Conservation (phyloP, 2,113 vertebrate species). For the Amia ocellicauda region DNA sequence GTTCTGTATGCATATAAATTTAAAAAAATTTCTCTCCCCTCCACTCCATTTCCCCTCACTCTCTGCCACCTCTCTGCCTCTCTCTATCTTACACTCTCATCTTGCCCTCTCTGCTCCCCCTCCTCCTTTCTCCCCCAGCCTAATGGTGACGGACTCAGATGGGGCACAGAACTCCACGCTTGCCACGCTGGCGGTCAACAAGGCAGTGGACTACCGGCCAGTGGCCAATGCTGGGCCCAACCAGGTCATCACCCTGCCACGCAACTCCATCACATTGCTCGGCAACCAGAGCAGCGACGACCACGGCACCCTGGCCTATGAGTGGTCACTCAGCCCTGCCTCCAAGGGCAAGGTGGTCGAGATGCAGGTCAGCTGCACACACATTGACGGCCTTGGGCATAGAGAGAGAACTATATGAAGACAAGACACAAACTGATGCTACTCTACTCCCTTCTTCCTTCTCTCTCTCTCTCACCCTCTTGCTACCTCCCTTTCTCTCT, state of each 20-base stretch:
- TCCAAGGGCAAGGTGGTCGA: constrained; percentile 97
- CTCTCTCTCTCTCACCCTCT: neutral
- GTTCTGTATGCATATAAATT: too few species aligned
- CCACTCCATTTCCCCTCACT: neutral
- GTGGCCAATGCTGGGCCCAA: constrained; percentile 89
- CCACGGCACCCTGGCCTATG: constrained; percentile 85
- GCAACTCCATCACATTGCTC: constrained; percentile 83
- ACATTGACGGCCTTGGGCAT: neutral
- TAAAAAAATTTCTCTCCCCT: too few species aligned
- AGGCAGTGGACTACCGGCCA: constrained; percentile 91
- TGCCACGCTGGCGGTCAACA: constrained; percentile 83
- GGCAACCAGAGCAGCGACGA: constrained; percentile 95
- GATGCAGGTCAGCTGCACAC: constrained; percentile 81
- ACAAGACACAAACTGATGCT: too few species aligned
- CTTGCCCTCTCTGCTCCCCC: constrained; percentile 23
- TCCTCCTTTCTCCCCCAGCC: constrained; percentile 54
- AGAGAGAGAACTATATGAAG: too few species aligned
- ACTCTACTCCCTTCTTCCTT: too few species aligned
- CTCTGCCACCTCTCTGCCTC: neutral
- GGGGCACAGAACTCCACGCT: constrained; percentile 84
- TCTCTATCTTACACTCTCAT: neutral
- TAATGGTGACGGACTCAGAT: constrained; percentile 91
- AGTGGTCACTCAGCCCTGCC: constrained; percentile 92
- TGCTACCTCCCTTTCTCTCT: neutral
- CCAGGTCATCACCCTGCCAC: constrained; percentile 92